Conservation (phyloP, 2,113 vertebrate genomes). For the Callopanchax toddi region DNA sequence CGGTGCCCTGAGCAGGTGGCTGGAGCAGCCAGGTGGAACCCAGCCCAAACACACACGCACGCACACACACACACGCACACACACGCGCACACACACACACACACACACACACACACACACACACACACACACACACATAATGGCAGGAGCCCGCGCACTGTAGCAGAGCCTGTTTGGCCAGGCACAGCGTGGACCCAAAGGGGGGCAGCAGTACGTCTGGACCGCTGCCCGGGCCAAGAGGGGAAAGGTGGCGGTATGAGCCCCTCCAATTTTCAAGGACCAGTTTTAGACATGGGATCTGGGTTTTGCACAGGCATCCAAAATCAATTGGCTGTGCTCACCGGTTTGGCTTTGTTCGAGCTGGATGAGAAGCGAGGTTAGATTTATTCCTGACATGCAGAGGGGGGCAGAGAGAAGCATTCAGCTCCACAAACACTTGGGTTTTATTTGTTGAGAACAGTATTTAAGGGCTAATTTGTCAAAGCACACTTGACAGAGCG, state of each 20-base stretch:
- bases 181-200: slow-evolving; percentile 34
- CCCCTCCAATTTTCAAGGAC: slow-evolving; percentile 62
- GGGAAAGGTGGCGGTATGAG: slow-evolving; percentile 49
- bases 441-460: slow-evolving; percentile 54
- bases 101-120: slow-evolving; percentile 23
- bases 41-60: slow-evolving; percentile 50
- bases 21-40: slow-evolving; percentile 67
- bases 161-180: slow-evolving; percentile 49
- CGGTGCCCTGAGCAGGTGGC: slow-evolving; percentile 74
- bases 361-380: slow-evolving; percentile 59
- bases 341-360: slow-evolving; percentile 50
- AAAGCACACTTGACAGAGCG: slow-evolving; percentile 42
- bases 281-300: slow-evolving; percentile 66
- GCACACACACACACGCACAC: slow-evolving; percentile 18
- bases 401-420: slow-evolving; percentile 25
- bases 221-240: slow-evolving; percentile 24
- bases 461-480: slow-evolving; percentile 62
- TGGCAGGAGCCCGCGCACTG: slow-evolving; percentile 48
- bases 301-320: slow-evolving; percentile 60
- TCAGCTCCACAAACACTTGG: slow-evolving; percentile 48
- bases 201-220: slow-evolving; percentile 60
- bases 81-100: slow-evolving; percentile 21
- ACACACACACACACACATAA: slow-evolving; percentile 45
- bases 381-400: slow-evolving; percentile 64
- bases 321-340: slow-evolving; percentile 66